Base-by-base conservation (phyloP, 2,113 vertebrate genomes). In the Zosterops hypoxanthus region DNA sequence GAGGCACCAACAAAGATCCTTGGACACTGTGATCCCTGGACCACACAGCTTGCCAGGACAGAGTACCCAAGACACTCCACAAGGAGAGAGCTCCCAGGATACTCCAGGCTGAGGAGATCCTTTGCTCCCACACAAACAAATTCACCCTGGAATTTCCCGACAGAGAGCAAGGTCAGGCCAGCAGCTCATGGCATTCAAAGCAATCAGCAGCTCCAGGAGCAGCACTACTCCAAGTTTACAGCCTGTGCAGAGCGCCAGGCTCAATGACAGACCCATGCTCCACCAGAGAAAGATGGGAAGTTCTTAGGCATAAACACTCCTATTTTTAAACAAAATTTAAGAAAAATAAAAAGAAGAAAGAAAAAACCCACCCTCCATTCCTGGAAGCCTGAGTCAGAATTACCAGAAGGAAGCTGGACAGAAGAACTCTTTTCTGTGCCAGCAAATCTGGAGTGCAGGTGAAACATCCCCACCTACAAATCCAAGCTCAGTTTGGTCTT, bases 351-450 rank as follows among this genome's bases (percentile, higher is more conserved):
- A 86, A 72, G 59, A 20, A 68, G 50, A 19, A 65, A 60, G 33
- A 9, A 63, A 56, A 56, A 23, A 65, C n/a, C 47, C 14, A 88
- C 78, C 80, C 92, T 94, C 83, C 88, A 69, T 97, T 97, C 94
- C 96, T 96, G 97, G 97, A 97, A 97, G 86, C 63, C 95, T 97
- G 96, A 97, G 94, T 97, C 97, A 97, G 90, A 95, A 88, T 95
- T 96, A 97, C 95, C 92, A 96, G 94, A 95, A 97, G 97, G 93
- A 97, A 96, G 86, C 94, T 97, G 96, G 95, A 97, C 33, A 22
- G 85, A 78, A 93, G 57, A 93, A 73, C 47, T 86, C 71, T 50
- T 95, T 91, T 76, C 89, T 91, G 88, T 92, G 96, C 93, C 92
- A 97, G 75, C 59, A 72, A 91, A 91, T 95, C 86, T 94, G 91